Evolutionary conservation across 2,888 invertebrate species (phyloP), one percentile per base, ranked within the genome.

Genomic region (Amphipyra tragopoginis): DNA sequence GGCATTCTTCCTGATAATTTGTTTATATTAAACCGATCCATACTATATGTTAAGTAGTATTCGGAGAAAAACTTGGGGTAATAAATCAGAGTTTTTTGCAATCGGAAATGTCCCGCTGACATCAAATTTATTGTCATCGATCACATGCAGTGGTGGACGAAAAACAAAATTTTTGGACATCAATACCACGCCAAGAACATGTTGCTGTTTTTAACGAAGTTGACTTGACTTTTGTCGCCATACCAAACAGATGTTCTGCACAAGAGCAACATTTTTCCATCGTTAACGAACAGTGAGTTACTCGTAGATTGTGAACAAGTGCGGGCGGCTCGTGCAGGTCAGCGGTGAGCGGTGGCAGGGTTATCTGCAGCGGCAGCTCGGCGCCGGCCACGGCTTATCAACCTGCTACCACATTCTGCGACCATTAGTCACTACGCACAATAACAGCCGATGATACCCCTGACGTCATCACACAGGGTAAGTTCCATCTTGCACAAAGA

Each of bases 361-460:
- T 81, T 84, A 84, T 85, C 83, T 67, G 63, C 50, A 49, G 51
- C 73, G 67, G 72, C 76, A 55, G 69, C 65, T 66, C 75, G 87
- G 85, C 88, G 87, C 86, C 86, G 68, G 60, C 21, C 21, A 3
- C 47, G 61, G 54, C 74, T 84, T 88, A 87, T 86, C 86, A 84
- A 86, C 87, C 85, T 86, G 84, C 76, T 59, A 70, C 72, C 76
- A 75, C 88, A 89, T 88, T 82, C 86, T 83, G 81, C 76, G 79
- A 68, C 80, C 69, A 79, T 90, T 88, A 89, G 81, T 88, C 88
- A 87, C 67, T 57, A 59, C 56, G 49, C 65, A 72, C 71, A 69
- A 75, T 66, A 70, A 72, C 70, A 65, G 21, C 51, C 59, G 60
- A 62, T 65, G 71, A 65, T 65, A 57, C 45, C 52, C 55, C 44